These are phyloP conservation scores for Spilosoma lubricipeda DNA, from an alignment of 2,888 invertebrate species.

Conservation along the genomic window DNA sequence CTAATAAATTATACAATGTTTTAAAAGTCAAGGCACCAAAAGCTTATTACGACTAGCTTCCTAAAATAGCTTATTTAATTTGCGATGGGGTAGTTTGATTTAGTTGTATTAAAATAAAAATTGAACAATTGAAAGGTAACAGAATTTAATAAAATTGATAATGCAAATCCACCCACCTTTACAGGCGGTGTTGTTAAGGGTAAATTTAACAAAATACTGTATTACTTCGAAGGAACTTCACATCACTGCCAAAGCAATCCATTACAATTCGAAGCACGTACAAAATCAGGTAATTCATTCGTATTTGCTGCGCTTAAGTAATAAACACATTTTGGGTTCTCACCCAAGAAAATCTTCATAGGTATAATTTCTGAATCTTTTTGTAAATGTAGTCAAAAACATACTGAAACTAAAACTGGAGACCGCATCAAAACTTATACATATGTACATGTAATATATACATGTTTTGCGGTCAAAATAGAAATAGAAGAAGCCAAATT, in stretches of 20 bases:
- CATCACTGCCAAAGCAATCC: slow-evolving; percentile 10
- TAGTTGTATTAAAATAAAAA: background rate
- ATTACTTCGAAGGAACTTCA: slow-evolving; percentile 7
- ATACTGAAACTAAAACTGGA: background rate
- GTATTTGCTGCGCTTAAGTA: slow-evolving; percentile 4
- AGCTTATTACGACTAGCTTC: too few species aligned
- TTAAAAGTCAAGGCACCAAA: background rate
- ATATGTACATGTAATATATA: too few species aligned
- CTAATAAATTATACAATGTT: background rate
- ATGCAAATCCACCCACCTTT: background rate
- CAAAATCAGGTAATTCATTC: slow-evolving; percentile 29
- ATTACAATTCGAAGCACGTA: slow-evolving; percentile 25
- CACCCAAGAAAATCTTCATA: background rate
- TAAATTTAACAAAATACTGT: background rate
- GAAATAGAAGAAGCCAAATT: too few species aligned
- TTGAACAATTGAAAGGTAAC: background rate
- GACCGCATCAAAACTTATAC: too few species aligned
- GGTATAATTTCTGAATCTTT: background rate
- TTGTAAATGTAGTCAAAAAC: background rate
- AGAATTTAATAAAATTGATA: background rate
- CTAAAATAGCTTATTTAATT: background rate
- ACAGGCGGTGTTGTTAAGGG: background rate
- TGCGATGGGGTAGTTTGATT: background rate
- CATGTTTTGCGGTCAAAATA: too few species aligned
- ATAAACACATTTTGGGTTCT: background rate